Conservation (phyloP, 2,113 vertebrate genomes). For the Leptobrachium leishanense region DNA sequence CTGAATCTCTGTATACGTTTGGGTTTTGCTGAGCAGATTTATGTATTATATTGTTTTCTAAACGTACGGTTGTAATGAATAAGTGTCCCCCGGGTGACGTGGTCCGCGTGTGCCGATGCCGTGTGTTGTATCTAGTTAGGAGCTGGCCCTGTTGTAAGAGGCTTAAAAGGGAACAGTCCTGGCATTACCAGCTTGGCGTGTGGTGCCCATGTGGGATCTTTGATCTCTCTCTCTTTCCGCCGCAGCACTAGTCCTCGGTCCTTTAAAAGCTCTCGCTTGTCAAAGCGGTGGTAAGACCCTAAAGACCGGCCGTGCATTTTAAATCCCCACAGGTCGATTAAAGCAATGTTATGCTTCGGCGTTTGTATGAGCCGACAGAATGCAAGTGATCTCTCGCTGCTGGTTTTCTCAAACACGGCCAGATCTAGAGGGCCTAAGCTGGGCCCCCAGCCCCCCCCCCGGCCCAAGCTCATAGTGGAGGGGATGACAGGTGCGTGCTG, state of each 20-base stretch:
- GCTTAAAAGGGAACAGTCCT: too few relatives aligned
- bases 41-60: too few relatives aligned
- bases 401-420: conserved; percentile 7
- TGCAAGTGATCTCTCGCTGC: conserved; percentile 15
- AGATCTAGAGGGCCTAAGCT: conserved; percentile 2
- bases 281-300: conserved; percentile 12
- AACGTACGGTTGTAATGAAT: too few relatives aligned
- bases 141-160: too few relatives aligned
- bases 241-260: background rate
- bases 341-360: background rate
- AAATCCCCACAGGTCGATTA: background rate
- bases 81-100: too few relatives aligned
- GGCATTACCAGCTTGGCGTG: too few relatives aligned
- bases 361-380: conserved; percentile 5
- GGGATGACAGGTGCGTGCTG: conserved; percentile 33
- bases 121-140: too few relatives aligned
- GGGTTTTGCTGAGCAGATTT: too few relatives aligned
- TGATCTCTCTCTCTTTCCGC: background rate
- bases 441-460: background rate
- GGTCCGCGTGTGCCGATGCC: too few relatives aligned
- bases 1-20: too few relatives aligned
- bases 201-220: too few relatives aligned
- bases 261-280: background rate
- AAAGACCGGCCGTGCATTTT: conserved; percentile 1
- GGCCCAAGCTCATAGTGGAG: conserved; percentile 13